These are phyloP conservation scores for Actinia tenebrosa DNA, from an alignment of 64 coral and sea anemone genomes.

Conservation along the genomic window DNA sequence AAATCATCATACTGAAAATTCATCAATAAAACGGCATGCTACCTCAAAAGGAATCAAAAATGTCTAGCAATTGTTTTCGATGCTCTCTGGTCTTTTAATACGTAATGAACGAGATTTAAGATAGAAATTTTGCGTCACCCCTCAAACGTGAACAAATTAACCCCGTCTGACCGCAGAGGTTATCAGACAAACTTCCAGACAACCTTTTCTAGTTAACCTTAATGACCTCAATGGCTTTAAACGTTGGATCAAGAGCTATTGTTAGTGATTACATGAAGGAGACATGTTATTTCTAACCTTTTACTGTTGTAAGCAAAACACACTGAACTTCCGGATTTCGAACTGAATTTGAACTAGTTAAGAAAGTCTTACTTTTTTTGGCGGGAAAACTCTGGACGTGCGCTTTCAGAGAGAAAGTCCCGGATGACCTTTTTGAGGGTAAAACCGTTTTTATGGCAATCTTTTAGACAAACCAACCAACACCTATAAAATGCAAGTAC, in stretches of 20 bases:
- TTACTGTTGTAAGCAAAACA: constrained; percentile 1
- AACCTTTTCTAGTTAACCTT: constrained; percentile 15
- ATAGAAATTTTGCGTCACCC: neutral
- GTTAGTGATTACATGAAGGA: constrained; percentile 8
- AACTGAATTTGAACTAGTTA: neutral
- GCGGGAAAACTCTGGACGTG: neutral
- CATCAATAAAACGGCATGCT: neutral
- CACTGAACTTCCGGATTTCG: neutral
- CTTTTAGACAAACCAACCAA: too few relatives aligned
- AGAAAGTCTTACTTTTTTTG: neutral
- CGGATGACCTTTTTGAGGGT: neutral
- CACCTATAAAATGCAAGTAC: too few relatives aligned
- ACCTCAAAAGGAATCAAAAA: neutral
- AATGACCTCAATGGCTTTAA: neutral
- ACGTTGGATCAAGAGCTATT: constrained; percentile 15
- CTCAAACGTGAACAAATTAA: constrained; percentile 11
- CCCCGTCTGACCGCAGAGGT: constrained; percentile 21
- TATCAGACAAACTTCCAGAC: constrained; percentile 9
- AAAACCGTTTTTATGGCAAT: too few relatives aligned
- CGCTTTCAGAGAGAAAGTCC: neutral
- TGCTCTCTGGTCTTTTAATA: neutral
- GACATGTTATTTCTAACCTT: constrained; percentile 24
- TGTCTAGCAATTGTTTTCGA: neutral
- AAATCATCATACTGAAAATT: neutral
- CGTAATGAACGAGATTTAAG: neutral